Conservation (phyloP, 2,888 invertebrate species). For the Sipha maydis region DNA sequence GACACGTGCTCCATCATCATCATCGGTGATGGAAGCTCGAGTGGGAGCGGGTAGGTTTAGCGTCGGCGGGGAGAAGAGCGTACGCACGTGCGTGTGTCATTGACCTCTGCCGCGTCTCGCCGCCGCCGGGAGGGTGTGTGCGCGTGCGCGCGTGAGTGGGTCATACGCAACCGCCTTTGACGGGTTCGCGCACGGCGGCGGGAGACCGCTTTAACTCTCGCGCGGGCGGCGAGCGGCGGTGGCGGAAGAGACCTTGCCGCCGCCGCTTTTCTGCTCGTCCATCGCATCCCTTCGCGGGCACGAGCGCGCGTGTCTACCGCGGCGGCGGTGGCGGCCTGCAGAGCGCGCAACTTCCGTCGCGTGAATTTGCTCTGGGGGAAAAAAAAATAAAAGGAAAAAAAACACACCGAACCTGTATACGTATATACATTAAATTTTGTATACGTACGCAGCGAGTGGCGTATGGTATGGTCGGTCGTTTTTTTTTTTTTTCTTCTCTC, state of each 20-base stretch:
- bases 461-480: not conserved
- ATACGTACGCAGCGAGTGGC: not conserved
- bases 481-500: not conserved
- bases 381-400: no score
- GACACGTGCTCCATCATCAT: slow-evolving; percentile 41
- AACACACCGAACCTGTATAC: not conserved
- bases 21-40: not conserved
- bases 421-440: not conserved
- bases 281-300: not conserved
- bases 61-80: not conserved
- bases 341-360: no score
- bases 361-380: no score
- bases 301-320: no score
- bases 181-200: slow-evolving; percentile 45
- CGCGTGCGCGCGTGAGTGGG: slow-evolving; percentile 52
- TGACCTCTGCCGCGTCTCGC: slow-evolving; percentile 48
- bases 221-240: not conserved
- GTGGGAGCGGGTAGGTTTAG: not conserved
- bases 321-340: no score
- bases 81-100: slow-evolving; percentile 60
- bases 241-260: not conserved
- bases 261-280: not conserved
- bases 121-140: not conserved
- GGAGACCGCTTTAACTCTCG: slow-evolving; percentile 8
- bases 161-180: slow-evolving; percentile 54